A percentile compares a stretch with the other conserved stretches of the same genome.
phyloP scores from a whole-genome alignment of 2,113 vertebrate species.

The Elaphurus davidianus region DNA sequence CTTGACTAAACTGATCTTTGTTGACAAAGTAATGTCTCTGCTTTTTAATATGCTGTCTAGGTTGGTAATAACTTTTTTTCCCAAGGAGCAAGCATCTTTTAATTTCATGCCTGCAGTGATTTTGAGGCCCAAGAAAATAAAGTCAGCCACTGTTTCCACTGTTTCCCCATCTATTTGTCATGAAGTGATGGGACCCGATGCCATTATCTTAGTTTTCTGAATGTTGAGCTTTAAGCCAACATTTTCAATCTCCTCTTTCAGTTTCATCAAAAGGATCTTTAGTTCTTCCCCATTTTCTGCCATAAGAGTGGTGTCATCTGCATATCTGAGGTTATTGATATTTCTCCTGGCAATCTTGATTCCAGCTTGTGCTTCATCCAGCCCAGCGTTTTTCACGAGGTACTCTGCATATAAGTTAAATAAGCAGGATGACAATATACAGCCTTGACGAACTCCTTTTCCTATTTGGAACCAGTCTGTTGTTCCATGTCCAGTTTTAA shows the following conservation, averaged over 20 bases:
- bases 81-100: not conserved
- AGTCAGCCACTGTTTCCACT: not conserved
- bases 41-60: not conserved
- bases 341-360: not conserved
- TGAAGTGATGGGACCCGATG: not conserved
- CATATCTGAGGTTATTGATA: not conserved
- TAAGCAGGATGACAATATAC: not conserved
- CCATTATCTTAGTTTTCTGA: not conserved
- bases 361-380: not conserved
- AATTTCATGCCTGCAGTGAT: not conserved
- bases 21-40: not conserved
- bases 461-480: not conserved
- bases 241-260: not conserved
- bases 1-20: not conserved
- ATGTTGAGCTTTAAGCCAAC: not conserved
- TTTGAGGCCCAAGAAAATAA: not conserved
- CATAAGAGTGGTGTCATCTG: not conserved
- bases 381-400: accelerated
- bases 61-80: not conserved
- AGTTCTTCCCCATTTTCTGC: not conserved
- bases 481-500: not conserved
- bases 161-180: not conserved
- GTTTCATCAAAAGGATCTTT: not conserved
- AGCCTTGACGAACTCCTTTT: not conserved
- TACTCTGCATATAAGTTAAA: not conserved